Evolutionary conservation across 1,140 invertebrate species (phyloP).

Genomic region (Nephotettix cincticeps): DNA sequence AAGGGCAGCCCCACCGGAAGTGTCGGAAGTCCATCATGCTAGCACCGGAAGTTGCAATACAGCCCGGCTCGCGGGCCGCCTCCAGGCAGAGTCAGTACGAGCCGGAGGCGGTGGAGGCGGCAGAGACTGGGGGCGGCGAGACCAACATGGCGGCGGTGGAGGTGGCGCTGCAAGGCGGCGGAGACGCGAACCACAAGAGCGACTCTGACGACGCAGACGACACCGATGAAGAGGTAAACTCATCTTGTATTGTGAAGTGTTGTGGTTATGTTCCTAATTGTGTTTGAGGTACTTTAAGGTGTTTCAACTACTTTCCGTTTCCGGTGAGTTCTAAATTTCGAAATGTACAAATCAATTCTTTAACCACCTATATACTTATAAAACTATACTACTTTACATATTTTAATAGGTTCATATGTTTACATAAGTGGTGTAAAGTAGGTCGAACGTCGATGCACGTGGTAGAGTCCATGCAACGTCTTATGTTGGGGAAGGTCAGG

Average conservation of each 20-base stretch:
- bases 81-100: slow-evolving; percentile 13
- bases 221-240: slow-evolving; percentile 28
- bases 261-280: neutral
- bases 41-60: slow-evolving; percentile 20
- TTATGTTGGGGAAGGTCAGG: no score
- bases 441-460: no score
- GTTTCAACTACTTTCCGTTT: neutral
- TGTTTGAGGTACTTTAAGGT: neutral
- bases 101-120: neutral
- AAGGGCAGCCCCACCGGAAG: neutral
- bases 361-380: neutral
- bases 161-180: neutral
- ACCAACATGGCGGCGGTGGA: slow-evolving; percentile 17
- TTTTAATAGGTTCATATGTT: neutral
- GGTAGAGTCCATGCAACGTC: no score
- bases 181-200: neutral
- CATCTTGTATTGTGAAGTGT: neutral
- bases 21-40: slow-evolving; percentile 10
- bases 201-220: slow-evolving; percentile 29
- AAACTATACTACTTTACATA: neutral
- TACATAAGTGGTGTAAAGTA: neutral
- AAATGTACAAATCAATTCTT: neutral
- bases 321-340: neutral
- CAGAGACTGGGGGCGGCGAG: neutral
- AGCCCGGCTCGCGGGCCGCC: neutral